phyloP scores from a whole-genome alignment of 2,797 vertebrate genomes.

The Garrulus glandarius region DNA sequence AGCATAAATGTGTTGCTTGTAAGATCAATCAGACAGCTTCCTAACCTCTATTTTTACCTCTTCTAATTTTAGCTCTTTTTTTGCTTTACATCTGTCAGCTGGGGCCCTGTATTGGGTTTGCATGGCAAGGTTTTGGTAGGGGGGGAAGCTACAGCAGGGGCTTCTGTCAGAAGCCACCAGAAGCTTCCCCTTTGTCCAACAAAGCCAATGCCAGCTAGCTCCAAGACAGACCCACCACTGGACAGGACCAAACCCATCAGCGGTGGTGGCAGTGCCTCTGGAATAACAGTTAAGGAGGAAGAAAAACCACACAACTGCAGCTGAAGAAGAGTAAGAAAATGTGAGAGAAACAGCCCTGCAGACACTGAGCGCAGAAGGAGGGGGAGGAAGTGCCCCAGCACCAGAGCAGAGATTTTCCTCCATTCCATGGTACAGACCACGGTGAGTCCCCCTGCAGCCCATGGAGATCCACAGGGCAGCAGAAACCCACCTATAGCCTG shows the following conservation, averaged over 20 bases:
- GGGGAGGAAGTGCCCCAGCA: fast-evolving
- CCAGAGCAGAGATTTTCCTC: not conserved
- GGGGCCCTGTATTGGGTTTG: not conserved
- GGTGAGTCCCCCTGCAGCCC: no score
- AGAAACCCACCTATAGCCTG: not conserved
- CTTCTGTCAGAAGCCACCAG: not conserved
- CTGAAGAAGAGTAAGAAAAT: not conserved
- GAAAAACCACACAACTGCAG: not conserved
- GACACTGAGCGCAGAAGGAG: not conserved
- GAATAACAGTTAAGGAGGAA: not conserved
- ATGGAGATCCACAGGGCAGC: not conserved
- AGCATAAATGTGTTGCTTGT: not conserved
- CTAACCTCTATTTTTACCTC: slow-evolving; percentile 29
- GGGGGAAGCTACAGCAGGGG: fast-evolving
- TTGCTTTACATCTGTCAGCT: slow-evolving; percentile 7
- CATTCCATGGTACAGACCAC: fast-evolving
- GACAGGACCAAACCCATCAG: not conserved
- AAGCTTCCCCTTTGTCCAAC: fast-evolving
- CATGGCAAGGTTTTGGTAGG: not conserved
- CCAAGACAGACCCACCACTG: not conserved
- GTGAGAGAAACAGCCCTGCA: not conserved
- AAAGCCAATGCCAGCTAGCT: not conserved
- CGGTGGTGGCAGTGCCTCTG: not conserved
- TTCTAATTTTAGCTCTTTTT: slow-evolving; percentile 39
- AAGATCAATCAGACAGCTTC: not conserved